These are phyloP conservation scores for Semaprochilodus insignis DNA, from an alignment of 2,797 vertebrate genomes.

Conservation along the genomic window DNA sequence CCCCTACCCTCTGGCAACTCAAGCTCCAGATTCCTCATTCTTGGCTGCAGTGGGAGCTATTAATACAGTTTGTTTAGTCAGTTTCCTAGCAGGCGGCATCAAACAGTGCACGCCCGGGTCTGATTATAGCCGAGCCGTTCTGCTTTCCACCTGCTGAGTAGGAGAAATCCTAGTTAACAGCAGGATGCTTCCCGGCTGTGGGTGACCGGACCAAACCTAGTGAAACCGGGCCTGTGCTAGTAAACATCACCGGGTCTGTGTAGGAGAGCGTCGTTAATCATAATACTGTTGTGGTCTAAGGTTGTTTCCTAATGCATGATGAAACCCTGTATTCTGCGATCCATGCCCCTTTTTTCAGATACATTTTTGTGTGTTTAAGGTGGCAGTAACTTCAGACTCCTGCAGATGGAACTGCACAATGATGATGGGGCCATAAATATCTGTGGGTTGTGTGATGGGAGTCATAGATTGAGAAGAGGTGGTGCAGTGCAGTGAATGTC, in stretches of 20 bases:
- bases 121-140: slow-evolving; percentile 78
- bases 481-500: too few relatives aligned
- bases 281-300: background rate
- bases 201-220: background rate
- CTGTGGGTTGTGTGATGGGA: too few relatives aligned
- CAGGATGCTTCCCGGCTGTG: slow-evolving; percentile 64
- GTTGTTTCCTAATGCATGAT: background rate
- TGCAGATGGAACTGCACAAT: too few relatives aligned
- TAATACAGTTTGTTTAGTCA: slow-evolving; percentile 89
- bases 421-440: too few relatives aligned
- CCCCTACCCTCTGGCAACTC: slow-evolving; percentile 80
- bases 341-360: background rate
- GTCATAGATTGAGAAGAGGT: too few relatives aligned
- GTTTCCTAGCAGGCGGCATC: slow-evolving; percentile 88
- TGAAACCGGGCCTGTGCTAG: background rate
- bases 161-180: slow-evolving; percentile 82
- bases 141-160: slow-evolving; percentile 84
- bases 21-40: slow-evolving; percentile 80
- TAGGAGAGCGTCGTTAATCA: background rate
- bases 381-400: too few relatives aligned
- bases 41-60: slow-evolving; percentile 79
- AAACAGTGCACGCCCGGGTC: slow-evolving; percentile 82
- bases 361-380: background rate
- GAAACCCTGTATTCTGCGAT: background rate
- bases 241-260: slow-evolving; percentile 16